Percentiles rank a stretch among this genome's conserved stretches.
These are phyloP conservation scores for Barnardius zonarius DNA, from an alignment of 2,113 vertebrate genomes.

Conservation along the genomic window DNA sequence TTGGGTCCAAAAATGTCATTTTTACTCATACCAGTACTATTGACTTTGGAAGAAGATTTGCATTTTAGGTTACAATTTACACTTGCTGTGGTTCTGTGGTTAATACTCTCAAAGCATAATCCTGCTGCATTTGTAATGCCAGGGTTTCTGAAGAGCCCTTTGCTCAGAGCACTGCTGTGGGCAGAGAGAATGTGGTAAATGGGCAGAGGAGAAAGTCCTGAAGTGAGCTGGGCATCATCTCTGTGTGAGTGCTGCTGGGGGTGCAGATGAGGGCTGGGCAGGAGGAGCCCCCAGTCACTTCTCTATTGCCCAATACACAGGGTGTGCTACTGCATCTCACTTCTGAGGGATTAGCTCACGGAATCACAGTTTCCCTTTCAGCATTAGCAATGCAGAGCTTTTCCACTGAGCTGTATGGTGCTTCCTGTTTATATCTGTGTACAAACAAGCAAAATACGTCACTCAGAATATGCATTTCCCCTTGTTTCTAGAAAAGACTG, in stretches of 20 bases:
- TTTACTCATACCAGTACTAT: not conserved
- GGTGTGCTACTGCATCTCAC: not conserved
- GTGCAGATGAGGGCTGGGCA: not conserved
- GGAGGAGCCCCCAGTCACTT: too few species aligned
- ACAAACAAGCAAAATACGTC: not conserved
- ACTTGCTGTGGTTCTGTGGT: not conserved
- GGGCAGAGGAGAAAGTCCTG: not conserved
- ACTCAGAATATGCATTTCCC: not conserved
- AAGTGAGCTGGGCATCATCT: not conserved
- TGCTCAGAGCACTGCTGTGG: not conserved
- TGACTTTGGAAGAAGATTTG: not conserved
- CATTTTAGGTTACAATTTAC: not conserved
- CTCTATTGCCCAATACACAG: not conserved
- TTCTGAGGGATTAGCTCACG: not conserved
- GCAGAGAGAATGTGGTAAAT: not conserved
- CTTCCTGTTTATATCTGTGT: not conserved
- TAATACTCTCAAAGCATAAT: too few species aligned
- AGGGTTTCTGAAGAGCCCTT: not conserved
- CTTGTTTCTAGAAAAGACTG: not conserved
- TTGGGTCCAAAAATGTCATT: not conserved
- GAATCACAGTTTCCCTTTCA: not conserved
- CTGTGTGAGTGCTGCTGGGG: not conserved
- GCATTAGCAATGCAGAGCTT: not conserved
- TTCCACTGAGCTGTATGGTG: not conserved
- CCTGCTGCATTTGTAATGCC: fast-evolving